phyloP scores from a whole-genome alignment of 2,888 invertebrate species.

The Cyaniris semiargus region DNA sequence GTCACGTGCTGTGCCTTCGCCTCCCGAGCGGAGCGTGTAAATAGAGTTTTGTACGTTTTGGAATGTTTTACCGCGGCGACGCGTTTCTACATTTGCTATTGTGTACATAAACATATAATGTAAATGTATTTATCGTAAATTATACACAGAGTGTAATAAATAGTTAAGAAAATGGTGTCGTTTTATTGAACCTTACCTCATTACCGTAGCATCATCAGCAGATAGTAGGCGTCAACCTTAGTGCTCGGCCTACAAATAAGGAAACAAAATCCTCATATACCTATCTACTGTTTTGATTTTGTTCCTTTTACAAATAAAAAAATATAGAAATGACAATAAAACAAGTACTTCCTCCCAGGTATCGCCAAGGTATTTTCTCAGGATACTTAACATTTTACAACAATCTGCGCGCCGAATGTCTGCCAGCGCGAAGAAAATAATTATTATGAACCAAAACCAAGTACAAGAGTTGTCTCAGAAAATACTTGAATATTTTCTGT shows the following conservation, averaged over 20 bases:
- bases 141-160: slow-evolving; percentile 77
- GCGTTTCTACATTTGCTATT: slow-evolving; percentile 73
- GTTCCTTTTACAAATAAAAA: no score
- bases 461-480: no score
- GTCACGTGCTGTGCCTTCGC: slow-evolving; percentile 25
- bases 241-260: neutral
- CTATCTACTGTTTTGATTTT: no score
- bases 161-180: slow-evolving; percentile 63
- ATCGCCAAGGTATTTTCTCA: no score
- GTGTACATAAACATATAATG: slow-evolving; percentile 75
- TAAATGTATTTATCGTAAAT: slow-evolving; percentile 76
- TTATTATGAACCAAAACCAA: no score
- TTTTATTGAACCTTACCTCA: slow-evolving; percentile 44
- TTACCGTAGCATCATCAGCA: neutral
- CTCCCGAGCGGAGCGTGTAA: slow-evolving; percentile 54
- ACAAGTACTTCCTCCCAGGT: no score
- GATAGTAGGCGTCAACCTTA: neutral
- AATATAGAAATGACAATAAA: no score
- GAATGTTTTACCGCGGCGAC: slow-evolving; percentile 50
- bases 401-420: no score
- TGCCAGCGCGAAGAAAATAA: no score
- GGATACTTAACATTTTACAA: no score
- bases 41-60: slow-evolving; percentile 66
- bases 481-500: no score
- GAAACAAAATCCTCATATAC: no score